Base-by-base conservation (phyloP, 2,113 vertebrate genomes). In the Cathartes aura region DNA sequence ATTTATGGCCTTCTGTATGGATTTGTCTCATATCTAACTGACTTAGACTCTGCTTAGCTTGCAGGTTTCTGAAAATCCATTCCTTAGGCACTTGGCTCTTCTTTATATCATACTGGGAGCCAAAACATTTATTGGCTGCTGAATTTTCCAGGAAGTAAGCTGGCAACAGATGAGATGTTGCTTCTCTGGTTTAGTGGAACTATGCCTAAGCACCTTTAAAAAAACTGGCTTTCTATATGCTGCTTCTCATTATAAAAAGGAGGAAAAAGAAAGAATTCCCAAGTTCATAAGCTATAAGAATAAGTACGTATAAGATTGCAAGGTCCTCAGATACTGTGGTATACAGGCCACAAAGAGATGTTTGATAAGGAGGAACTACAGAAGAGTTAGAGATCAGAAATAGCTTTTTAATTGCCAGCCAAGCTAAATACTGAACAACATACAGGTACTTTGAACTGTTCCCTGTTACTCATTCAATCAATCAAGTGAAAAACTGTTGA, bases 41-140 rank as follows among this genome's bases (percentile, higher is more conserved):
- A 72, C 66, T 79, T 82, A 93, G 70, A 72, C 53, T 56, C 59
- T 93, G 83, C 91, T 94, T 94, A 93, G 90, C 59, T 93, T 90
- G 88, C 82, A 95, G 45, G 67, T 94, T 96, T 97, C 82, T 83
- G 84, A 95, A 97, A 97, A 96, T 92, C 82, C 62, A 73, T 93
- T 95, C 74, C 71, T 96, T 90, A 92, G 71, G 50, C 50, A 40
- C 26, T 96, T 96, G 92, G 63, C 67, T 92, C 85, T 75, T 91
- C 74, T 70, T 90, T 87, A 48, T 80, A 55, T 58, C 42, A 26
- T 58, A 45, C 23, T 66, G 26, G 7, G 58, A 97, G 90, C 62
- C 85, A 93, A 93, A 88, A 52, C 10, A 43, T 53, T 62, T 95
- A 90, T 36, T 94, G 58, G 70, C 62, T 80, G 73, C 22, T 80